Evolutionary conservation across 2,113 vertebrate genomes (phyloP).

Genomic region (Pantherophis guttatus): DNA sequence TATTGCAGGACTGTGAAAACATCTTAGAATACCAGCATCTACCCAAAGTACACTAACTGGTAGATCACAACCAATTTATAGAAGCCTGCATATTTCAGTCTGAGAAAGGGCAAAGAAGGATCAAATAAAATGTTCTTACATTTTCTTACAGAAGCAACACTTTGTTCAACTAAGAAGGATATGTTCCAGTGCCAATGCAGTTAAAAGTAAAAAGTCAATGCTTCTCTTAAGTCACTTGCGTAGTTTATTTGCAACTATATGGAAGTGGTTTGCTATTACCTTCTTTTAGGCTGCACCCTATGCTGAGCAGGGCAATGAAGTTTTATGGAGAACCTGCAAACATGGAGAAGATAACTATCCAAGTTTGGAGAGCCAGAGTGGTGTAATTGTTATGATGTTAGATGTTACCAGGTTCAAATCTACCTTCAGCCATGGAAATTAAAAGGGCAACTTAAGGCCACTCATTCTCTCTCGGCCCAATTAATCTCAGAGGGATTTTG

Average conservation of each 20-base stretch:
- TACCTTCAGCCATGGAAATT: neutral
- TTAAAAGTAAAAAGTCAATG: neutral
- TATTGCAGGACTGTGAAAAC: neutral
- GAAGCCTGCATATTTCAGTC: neutral
- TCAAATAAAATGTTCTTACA: neutral
- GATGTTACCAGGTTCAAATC: neutral
- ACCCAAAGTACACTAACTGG: neutral
- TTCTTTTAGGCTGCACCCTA: neutral
- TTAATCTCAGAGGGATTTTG: neutral
- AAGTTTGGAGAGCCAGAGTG: neutral
- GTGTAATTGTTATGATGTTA: neutral
- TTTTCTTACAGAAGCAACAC: neutral
- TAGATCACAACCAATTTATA: neutral
- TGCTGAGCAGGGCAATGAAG: neutral
- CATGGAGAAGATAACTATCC: neutral
- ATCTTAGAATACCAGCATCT: neutral
- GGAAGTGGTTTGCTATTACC: neutral
- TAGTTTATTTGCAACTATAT: neutral
- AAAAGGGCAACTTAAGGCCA: neutral
- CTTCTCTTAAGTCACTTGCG: neutral
- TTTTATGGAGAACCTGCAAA: neutral
- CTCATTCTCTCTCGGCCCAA: neutral
- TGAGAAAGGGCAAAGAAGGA: neutral
- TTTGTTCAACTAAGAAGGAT: neutral
- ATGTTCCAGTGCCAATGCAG: neutral